Conservation (phyloP, 1,140 invertebrate genomes). For the Leptinotarsa undecemlineata region DNA sequence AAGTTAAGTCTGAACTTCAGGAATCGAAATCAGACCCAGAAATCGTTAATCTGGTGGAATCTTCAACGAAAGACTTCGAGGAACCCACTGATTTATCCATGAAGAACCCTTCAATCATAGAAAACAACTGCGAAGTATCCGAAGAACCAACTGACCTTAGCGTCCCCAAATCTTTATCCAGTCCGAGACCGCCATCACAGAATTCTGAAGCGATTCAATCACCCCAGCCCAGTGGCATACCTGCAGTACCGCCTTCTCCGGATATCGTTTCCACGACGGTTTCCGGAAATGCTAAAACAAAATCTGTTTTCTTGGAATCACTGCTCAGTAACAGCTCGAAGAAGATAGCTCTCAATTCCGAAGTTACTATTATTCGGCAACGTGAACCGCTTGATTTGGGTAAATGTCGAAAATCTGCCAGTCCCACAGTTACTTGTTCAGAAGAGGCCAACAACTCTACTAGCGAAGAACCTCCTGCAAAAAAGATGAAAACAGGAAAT, state of each 20-base stretch:
- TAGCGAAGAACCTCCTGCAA: constrained; percentile 59
- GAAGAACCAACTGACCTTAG: constrained; percentile 51
- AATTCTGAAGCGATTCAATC: constrained; percentile 67
- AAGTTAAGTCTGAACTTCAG: constrained; percentile 37
- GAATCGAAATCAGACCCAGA: constrained; percentile 30
- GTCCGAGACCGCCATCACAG: constrained; percentile 60
- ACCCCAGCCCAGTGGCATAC: constrained; percentile 67
- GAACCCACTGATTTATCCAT: constrained; percentile 56
- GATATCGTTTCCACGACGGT: constrained; percentile 58
- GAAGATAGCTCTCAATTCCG: constrained; percentile 60
- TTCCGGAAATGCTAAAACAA: constrained; percentile 57
- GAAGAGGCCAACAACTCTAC: constrained; percentile 57
- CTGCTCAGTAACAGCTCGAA: constrained; percentile 60
- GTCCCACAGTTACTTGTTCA: constrained; percentile 64
- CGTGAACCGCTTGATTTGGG: constrained; percentile 70
- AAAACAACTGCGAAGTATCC: constrained; percentile 41
- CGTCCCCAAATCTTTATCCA: constrained; percentile 47
- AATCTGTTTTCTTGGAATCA: constrained; percentile 62
- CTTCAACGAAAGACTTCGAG: constrained; percentile 54
- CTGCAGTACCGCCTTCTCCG: constrained; percentile 64
- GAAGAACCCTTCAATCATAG: constrained; percentile 50
- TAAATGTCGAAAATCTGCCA: constrained; percentile 64
- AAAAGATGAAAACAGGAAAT: constrained; percentile 60
- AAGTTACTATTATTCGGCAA: constrained; percentile 62
- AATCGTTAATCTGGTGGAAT: constrained; percentile 38